Evolutionary conservation across 2,113 vertebrate species (phyloP).

Genomic region (Pionites leucogaster): DNA sequence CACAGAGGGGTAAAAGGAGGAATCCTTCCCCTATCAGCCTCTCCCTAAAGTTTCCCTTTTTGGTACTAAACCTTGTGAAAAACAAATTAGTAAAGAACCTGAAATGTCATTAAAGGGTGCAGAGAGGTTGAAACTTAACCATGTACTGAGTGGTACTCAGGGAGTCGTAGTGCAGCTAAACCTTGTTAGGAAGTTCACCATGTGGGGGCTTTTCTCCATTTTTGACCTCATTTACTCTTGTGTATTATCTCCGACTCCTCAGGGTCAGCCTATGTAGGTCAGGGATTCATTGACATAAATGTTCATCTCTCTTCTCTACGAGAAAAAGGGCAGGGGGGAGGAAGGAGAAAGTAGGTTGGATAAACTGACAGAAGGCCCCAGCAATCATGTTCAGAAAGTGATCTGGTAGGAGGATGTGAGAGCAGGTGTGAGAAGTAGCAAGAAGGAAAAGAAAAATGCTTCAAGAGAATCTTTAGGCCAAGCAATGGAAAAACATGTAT

Average conservation of each 20-base stretch:
- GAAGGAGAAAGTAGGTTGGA: conserved; percentile 48
- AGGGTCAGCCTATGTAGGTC: conserved; percentile 69
- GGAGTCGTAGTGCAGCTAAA: background rate
- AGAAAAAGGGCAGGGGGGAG: background rate
- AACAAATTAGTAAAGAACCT: background rate
- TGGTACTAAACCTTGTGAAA: background rate
- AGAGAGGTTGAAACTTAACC: background rate
- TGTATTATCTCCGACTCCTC: conserved; percentile 64
- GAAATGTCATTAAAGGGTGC: background rate
- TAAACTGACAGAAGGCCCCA: conserved; percentile 1
- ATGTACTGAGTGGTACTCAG: accelerated
- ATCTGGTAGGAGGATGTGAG: background rate
- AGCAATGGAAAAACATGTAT: accelerated
- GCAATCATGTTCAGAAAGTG: background rate
- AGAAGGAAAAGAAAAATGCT: background rate
- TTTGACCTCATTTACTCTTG: conserved; percentile 53
- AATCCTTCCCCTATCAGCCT: background rate
- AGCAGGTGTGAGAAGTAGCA: background rate
- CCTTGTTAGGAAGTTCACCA: background rate
- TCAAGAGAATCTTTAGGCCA: background rate
- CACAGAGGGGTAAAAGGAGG: background rate
- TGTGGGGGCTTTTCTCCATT: conserved; percentile 37
- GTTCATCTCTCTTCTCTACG: conserved; percentile 41
- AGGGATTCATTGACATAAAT: conserved; percentile 66
- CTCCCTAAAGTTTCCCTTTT: background rate